Conservation (phyloP, 2,113 vertebrate species). For the Puffinus mauretanicus region DNA sequence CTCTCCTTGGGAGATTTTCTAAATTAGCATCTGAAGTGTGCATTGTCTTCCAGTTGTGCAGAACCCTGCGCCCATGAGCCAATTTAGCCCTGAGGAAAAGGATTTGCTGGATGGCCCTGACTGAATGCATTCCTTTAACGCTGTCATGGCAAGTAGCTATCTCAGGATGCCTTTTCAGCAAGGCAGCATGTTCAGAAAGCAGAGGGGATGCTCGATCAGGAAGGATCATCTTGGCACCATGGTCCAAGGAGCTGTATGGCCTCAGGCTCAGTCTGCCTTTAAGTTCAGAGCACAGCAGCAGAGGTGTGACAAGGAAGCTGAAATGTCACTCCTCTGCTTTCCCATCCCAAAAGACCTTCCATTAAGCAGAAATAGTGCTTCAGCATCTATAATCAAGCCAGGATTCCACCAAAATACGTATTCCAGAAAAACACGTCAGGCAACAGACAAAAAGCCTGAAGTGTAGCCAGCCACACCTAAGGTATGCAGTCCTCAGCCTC, state of each 20-base stretch:
- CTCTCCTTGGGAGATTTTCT: not conserved
- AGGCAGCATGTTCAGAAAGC: not conserved
- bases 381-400: not conserved
- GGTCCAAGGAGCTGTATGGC: not conserved
- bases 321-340: not conserved
- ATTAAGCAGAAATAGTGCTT: not conserved
- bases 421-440: not conserved
- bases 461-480: not conserved
- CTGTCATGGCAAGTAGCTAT: not conserved
- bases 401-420: not conserved
- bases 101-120: not conserved
- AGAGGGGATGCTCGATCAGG: not conserved
- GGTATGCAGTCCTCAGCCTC: not conserved
- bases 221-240: not conserved
- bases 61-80: not conserved
- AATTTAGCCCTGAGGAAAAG: not conserved
- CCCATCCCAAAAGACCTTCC: not conserved
- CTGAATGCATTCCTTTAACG: not conserved
- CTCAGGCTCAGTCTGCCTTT: not conserved
- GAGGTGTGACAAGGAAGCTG: not conserved
- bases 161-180: not conserved
- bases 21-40: not conserved
- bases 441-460: not conserved
- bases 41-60: not conserved
- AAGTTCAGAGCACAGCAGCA: not conserved